These are phyloP conservation scores for Bhutanitis thaidina DNA, from an alignment of 2,888 invertebrate species.

Conservation along the genomic window DNA sequence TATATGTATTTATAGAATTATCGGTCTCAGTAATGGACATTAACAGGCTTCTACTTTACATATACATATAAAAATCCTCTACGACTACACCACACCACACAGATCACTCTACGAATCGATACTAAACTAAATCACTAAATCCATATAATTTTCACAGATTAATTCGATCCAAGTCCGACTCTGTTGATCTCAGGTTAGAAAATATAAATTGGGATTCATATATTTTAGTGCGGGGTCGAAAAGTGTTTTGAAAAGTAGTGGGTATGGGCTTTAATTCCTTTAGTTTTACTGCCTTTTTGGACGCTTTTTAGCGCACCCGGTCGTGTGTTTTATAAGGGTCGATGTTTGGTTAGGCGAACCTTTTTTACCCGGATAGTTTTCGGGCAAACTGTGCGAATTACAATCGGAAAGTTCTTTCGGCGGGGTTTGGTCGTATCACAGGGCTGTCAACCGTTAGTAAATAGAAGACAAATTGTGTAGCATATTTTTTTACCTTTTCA, in stretches of 20 bases:
- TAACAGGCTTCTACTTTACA: no score
- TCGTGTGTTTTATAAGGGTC: constrained; percentile 71
- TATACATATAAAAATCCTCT: no score
- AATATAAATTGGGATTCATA: constrained; percentile 79
- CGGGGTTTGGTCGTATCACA: constrained; percentile 26
- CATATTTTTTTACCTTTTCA: no score
- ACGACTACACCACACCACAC: no score
- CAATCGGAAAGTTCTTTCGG: constrained; percentile 54
- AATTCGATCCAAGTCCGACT: constrained; percentile 31
- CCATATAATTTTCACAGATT: no score
- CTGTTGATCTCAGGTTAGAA: constrained; percentile 48
- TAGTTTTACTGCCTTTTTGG: constrained; percentile 80
- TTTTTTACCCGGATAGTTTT: constrained; percentile 74
- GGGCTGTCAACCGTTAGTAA: constrained; percentile 9
- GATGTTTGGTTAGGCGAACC: constrained; percentile 77
- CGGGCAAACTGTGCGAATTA: constrained; percentile 58
- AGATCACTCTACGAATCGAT: no score
- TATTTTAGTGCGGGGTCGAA: constrained; percentile 65
- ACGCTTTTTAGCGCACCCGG: constrained; percentile 61
- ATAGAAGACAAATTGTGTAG: no score
- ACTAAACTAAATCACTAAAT: no score
- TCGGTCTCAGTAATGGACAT: no score
- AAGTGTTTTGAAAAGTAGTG: constrained; percentile 79
- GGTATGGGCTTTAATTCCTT: constrained; percentile 70
- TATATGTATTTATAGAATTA: no score